Evolutionary conservation across 92 coral and sea anemone species (phyloP), one percentile per base, ranked within the genome.

Genomic region (Actinostola sp.): DNA sequence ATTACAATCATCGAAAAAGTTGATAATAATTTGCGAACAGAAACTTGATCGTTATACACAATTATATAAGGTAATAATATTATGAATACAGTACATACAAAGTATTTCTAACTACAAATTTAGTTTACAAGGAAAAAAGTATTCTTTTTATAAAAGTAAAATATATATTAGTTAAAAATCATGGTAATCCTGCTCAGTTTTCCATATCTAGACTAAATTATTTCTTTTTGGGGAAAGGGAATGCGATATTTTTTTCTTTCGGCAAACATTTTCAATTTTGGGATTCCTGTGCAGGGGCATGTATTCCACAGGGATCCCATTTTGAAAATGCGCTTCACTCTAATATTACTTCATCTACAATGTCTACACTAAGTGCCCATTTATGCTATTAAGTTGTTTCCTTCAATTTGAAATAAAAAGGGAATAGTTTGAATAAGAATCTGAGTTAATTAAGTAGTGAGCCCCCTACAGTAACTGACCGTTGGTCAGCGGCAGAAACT

Each of bases 401-500:
- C 49, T 48, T 10, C 31, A 19, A 67, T 30, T 49, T 26, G 2
- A 32, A 63, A 20, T 1, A 39, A 20, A 46, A 65, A 65, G 32
- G 3, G 27, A 19, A 36, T 8, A 0, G 23, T 44, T 43, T 12
- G 56, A 42, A 25, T 65, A 26, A 24, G 23, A 65, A 12, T 14
- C 28, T 10, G 13, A 2, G 71, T 13, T 42, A 29, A 21, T 30
- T 49, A 57, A 30, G 39, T 26, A 26, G 5, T 57, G 63, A 27
- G 63, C 63, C 63, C 36, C 26, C 85, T 84, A 89, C 85, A 89
- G 27, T 45, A 89, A 33, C 52, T 89, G 97, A 38, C 97, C 97
- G 68, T 90, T 90, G 38, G 87, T 76, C 50, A 90, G 62, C 28
- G 97, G 97, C 61, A 90, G 61, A 71, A 87, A 90, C 31, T 90